Evolutionary conservation across 2,888 invertebrate genomes (phyloP).

Genomic region (Apamea anceps): DNA sequence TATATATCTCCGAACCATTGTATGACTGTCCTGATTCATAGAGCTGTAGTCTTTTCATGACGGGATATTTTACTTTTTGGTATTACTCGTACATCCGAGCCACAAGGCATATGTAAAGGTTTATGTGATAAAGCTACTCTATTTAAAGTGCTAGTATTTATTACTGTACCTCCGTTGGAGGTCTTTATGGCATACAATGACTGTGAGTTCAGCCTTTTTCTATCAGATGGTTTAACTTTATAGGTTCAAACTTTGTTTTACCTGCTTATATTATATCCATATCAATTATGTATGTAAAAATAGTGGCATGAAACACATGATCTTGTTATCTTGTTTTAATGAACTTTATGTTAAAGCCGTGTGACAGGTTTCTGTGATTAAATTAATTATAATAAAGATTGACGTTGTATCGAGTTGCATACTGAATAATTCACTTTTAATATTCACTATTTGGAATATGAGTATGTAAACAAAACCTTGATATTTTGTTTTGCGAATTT

Average conservation of each 20-base stretch:
- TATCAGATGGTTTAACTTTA: conserved; percentile 27
- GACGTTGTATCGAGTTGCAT: not conserved
- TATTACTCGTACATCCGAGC: conserved; percentile 20
- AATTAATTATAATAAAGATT: conserved; percentile 16
- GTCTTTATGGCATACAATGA: conserved; percentile 51
- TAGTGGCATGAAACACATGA: not conserved
- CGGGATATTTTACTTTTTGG: conserved; percentile 39
- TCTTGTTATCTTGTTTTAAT: conserved; percentile 19
- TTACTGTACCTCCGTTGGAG: conserved; percentile 55
- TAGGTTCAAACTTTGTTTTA: conserved; percentile 10
- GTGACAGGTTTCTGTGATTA: conserved; percentile 3
- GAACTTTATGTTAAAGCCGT: conserved; percentile 1
- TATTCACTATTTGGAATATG: conserved; percentile 4
- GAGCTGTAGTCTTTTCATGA: conserved; percentile 32
- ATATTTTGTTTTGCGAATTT: not conserved
- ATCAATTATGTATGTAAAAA: conserved; percentile 8
- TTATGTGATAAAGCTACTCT: conserved; percentile 36
- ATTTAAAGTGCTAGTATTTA: conserved; percentile 53
- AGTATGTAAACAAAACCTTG: conserved; percentile 26
- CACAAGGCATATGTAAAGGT: conserved; percentile 38
- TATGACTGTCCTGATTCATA: conserved; percentile 43
- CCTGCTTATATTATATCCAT: conserved; percentile 9
- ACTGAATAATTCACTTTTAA: conserved; percentile 16
- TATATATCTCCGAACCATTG: conserved; percentile 19
- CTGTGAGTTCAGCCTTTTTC: conserved; percentile 2